Evolutionary conservation across 2,888 invertebrate genomes (phyloP).

Genomic region (Cartodere bifasciata): DNA sequence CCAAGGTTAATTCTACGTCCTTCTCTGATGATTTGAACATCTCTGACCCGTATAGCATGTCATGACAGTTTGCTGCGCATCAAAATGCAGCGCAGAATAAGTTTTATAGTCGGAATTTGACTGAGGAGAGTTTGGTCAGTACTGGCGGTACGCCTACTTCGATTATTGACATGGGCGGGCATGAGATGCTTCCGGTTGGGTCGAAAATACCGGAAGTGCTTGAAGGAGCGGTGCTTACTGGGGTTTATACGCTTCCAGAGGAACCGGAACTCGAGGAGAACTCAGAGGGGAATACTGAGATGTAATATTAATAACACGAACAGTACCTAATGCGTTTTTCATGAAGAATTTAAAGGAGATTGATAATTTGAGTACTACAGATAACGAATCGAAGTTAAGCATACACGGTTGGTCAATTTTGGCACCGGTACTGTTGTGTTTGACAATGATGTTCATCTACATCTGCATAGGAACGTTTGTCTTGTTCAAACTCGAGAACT

Average conservation of each 20-base stretch:
- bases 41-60: conserved; percentile 54
- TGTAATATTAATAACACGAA: too few relatives aligned
- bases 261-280: conserved; percentile 41
- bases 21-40: conserved; percentile 50
- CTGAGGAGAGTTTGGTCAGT: conserved; percentile 44
- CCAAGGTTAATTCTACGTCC: conserved; percentile 32
- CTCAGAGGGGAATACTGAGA: conserved; percentile 36
- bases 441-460: conserved; percentile 84
- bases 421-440: conserved; percentile 80
- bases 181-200: conserved; percentile 23
- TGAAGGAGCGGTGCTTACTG: conserved; percentile 35
- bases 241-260: conserved; percentile 43
- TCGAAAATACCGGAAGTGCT: conserved; percentile 32
- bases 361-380: conserved; percentile 54
- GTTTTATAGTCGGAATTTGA: conserved; percentile 46
- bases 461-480: conserved; percentile 81
- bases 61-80: conserved; percentile 58
- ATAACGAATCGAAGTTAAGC: conserved; percentile 56
- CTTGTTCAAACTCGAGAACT: conserved; percentile 79
- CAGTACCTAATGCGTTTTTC: too few relatives aligned
- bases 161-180: conserved; percentile 27
- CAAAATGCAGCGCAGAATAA: conserved; percentile 42
- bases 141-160: conserved; percentile 42
- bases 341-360: conserved; percentile 48
- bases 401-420: conserved; percentile 73